Evolutionary conservation across 2,797 vertebrate species (phyloP), one percentile per base, ranked within the genome.

Genomic region (Meda fulgida): DNA sequence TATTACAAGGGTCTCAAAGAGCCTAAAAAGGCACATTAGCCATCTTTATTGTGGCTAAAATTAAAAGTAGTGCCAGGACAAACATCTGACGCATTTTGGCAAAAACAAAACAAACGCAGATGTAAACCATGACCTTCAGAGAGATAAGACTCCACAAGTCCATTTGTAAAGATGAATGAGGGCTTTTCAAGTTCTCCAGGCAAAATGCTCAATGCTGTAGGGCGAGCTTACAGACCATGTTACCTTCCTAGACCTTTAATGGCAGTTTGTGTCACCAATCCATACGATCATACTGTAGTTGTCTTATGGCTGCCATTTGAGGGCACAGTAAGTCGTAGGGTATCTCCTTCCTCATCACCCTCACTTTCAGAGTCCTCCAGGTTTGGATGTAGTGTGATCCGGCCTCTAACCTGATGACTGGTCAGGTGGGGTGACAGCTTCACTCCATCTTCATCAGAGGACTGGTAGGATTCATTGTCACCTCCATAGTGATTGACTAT

Each of bases 401-500:
- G 96, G 78, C 87, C 93, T 89, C 82, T 86, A 90, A 87, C 90
- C 76, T 90, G 90, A 94, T 84, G 89, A 82, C 29, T 7, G 87
- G 93, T 84, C 67, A 91, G 90, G 58, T 93, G 85, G 78, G 87
- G 43, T 6, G 83, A 60, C 58, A 88, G 91, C 91, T 95, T 95
- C 84, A 89, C 92, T 75, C 92, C 95, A 71, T 99, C 98, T 91
- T 99, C 98, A 82, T 99, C 98, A 2, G 97, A 99, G 79, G 97
- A 99, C 91, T 96, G 97, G 92, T 95, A 96, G 78, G 96, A 97
- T 89, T 96, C 96, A 0, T 96, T 94, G 67, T 96, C 95, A 85
- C 93, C 95, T 79, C 92, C 93, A 82, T 98, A 97, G 94, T 99
- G 98, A 93, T 94, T 98, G 92, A 99, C 95, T 53, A 99, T 97